Evolutionary conservation across 2,113 vertebrate species (phyloP), one percentile per base, ranked within the genome.

Genomic region (Albula glossodonta): DNA sequence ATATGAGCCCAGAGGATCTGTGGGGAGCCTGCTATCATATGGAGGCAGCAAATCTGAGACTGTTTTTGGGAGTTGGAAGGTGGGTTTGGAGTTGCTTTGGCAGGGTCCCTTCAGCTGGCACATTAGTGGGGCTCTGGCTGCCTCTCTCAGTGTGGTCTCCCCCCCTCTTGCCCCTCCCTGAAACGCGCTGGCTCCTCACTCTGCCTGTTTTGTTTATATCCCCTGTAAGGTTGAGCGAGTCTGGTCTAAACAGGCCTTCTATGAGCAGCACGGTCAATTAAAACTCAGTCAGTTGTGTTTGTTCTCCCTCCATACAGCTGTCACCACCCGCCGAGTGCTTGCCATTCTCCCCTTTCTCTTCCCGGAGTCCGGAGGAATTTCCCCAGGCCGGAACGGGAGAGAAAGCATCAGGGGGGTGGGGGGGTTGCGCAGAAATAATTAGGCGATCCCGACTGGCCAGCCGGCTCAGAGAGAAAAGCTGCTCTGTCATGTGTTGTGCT

Each of bases 371-470:
- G 31, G 56, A 0, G 50, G 84, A 86, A 11, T n/a, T 51, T 9
- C 78, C 77, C 78, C 25, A 78, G 79, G 82, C 83, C 78, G 63
- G 51, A 52, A 83, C 57, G 51, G 82, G 60, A 48, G 50, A 90
- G 83, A 22, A 17, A 50, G 57, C 78, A 88, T 41, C 6, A 50
- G 48, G 17, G 11, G 8, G 11, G 12, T 12, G 53, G 57, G 60
- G 85, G 87, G 25, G 87, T 48, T 4, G 78, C 53, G 25, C 84
- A 84, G 63, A 86, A 63, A 60, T 80, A 88, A 91, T 86, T 90
- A 74, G 82, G 31, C 48, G 22, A 22, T 25, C 70, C 70, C n/a
- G 70, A 0, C 70, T 4, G 3, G 70, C 22, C n/a, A n/a, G 70
- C 19, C 8, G 5, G 6, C 70, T n/a, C n/a, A 22, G 22, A 31